These are phyloP conservation scores for Coboldia fuscipes DNA, from an alignment of 1,140 invertebrate species.

Conservation along the genomic window DNA sequence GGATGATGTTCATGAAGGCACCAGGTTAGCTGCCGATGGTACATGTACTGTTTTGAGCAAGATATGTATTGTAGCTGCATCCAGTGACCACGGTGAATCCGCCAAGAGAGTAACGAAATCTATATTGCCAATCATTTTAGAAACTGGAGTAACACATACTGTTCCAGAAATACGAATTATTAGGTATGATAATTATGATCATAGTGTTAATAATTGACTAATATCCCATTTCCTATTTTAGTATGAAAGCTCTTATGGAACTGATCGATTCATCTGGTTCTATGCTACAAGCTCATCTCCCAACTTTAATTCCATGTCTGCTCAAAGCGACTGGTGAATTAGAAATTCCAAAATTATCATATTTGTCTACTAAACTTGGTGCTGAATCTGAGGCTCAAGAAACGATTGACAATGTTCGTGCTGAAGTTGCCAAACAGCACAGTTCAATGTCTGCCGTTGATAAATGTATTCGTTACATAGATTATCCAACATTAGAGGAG, in stretches of 20 bases:
- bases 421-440: slow-evolving; percentile 55
- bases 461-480: slow-evolving; percentile 66
- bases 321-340: slow-evolving; percentile 66
- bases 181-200: slow-evolving; percentile 22
- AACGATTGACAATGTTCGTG: slow-evolving; percentile 49
- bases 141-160: slow-evolving; percentile 52
- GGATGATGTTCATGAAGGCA: slow-evolving; percentile 85
- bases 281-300: slow-evolving; percentile 56
- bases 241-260: slow-evolving; percentile 63
- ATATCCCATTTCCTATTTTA: slow-evolving; percentile 19
- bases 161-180: slow-evolving; percentile 60
- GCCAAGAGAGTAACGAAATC: slow-evolving; percentile 52
- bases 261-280: slow-evolving; percentile 57
- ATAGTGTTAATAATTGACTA: neutral
- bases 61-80: slow-evolving; percentile 57
- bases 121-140: slow-evolving; percentile 59
- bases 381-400: slow-evolving; percentile 42
- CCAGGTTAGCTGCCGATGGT: slow-evolving; percentile 52
- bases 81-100: slow-evolving; percentile 51
- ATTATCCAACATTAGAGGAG: slow-evolving; percentile 48
- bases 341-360: slow-evolving; percentile 55
- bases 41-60: slow-evolving; percentile 59
- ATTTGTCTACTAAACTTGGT: slow-evolving; percentile 51
- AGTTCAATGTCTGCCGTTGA: slow-evolving; percentile 41
- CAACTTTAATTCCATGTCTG: slow-evolving; percentile 59